Evolutionary conservation across 2,113 vertebrate genomes (phyloP).

Genomic region (Chaenocephalus aceratus): DNA sequence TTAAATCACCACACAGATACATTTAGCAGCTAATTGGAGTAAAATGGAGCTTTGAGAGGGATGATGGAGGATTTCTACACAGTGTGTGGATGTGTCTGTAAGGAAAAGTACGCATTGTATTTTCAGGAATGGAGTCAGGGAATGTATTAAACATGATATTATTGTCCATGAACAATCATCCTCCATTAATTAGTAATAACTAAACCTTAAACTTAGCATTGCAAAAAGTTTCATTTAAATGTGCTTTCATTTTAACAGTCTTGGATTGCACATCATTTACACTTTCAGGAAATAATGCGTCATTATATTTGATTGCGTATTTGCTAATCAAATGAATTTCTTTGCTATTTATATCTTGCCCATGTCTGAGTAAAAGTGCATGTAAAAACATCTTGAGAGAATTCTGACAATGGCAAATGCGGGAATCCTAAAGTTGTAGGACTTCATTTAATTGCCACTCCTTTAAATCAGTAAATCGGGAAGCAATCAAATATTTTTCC

Average conservation of each 20-base stretch:
- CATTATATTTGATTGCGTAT: not conserved
- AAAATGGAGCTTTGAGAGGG: slow-evolving; percentile 70
- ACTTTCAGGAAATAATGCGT: not conserved
- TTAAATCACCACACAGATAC: slow-evolving; percentile 66
- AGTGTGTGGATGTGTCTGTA: slow-evolving; percentile 28
- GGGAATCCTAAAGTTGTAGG: not conserved
- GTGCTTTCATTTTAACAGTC: not conserved
- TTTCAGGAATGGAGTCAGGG: not conserved
- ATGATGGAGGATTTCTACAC: slow-evolving; percentile 62
- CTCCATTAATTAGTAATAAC: too few species aligned
- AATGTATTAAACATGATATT: too few species aligned
- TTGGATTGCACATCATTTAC: not conserved
- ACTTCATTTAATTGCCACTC: not conserved
- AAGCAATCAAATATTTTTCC: not conserved
- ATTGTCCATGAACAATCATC: too few species aligned
- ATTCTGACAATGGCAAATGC: slow-evolving; percentile 29
- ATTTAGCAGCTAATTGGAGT: slow-evolving; percentile 73
- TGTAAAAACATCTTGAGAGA: slow-evolving; percentile 65
- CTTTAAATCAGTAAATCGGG: too few species aligned
- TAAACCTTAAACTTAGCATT: not conserved
- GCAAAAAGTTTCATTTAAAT: not conserved
- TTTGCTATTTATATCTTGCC: slow-evolving; percentile 25
- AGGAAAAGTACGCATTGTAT: slow-evolving; percentile 12
- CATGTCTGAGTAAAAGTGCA: slow-evolving; percentile 49
- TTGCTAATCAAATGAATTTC: slow-evolving; percentile 6